Conservation (phyloP, 2,888 invertebrate genomes). For the Rosalia funebris region DNA sequence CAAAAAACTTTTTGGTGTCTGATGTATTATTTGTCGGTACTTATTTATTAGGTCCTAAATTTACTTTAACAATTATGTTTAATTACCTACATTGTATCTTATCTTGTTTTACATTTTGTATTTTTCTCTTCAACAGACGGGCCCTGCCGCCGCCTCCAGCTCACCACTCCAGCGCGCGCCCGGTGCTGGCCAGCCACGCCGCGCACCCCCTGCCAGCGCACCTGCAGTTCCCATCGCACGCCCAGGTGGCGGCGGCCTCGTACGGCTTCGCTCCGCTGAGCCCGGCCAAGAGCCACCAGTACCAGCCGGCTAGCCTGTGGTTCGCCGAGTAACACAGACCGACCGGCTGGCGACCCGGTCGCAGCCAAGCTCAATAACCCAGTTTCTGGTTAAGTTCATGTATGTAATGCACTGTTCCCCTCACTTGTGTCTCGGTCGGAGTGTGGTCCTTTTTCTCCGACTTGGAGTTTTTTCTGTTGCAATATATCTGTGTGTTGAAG, state of each 20-base stretch:
- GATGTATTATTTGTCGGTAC: no score
- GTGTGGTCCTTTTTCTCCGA: conserved; percentile 23
- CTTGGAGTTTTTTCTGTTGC: not conserved
- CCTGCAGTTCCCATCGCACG: conserved; percentile 79
- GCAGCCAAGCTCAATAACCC: conserved; percentile 13
- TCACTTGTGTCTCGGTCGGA: conserved; percentile 27
- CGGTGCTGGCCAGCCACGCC: conserved; percentile 73
- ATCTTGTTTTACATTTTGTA: no score
- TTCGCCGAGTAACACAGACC: conserved; percentile 72
- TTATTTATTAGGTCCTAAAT: no score
- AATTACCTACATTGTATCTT: no score
- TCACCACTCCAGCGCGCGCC: conserved; percentile 81
- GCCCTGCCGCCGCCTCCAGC: conserved; percentile 82
- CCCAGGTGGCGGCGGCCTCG: conserved; percentile 68
- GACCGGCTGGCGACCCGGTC: conserved; percentile 1
- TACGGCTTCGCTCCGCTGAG: conserved; percentile 69
- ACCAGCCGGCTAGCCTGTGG: conserved; percentile 75
- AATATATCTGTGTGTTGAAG: not conserved
- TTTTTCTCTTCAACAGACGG: no score
- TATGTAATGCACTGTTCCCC: conserved; percentile 18
- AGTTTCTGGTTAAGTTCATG: conserved; percentile 12
- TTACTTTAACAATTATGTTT: no score
- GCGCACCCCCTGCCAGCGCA: conserved; percentile 85
- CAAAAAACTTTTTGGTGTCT: no score
- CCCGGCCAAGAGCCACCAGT: conserved; percentile 76